phyloP scores from a whole-genome alignment of 1,140 invertebrate genomes.

The Drosophila guanche region DNA sequence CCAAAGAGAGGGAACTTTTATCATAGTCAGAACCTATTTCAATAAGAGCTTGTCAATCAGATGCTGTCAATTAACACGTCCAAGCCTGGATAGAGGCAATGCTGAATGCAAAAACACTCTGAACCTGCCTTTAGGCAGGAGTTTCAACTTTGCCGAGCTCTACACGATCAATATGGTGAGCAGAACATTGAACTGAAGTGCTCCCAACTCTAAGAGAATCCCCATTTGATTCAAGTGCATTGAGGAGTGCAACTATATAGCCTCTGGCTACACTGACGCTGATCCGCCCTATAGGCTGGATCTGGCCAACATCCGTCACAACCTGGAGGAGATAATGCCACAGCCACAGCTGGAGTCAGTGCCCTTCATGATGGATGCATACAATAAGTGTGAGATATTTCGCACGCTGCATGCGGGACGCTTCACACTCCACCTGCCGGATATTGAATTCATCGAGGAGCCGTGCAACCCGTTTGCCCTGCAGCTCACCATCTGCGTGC shows the following conservation, averaged over 20 bases:
- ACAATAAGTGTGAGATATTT: constrained; percentile 47
- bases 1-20: background rate
- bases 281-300: constrained; percentile 64
- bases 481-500: constrained; percentile 61
- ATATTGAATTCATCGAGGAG: constrained; percentile 62
- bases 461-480: constrained; percentile 61
- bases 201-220: no score
- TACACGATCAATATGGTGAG: constrained; percentile 71
- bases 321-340: constrained; percentile 47
- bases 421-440: constrained; percentile 58
- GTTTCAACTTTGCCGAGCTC: constrained; percentile 50
- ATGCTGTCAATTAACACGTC: constrained; percentile 59
- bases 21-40: background rate
- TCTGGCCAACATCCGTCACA: constrained; percentile 40
- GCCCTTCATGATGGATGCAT: constrained; percentile 52
- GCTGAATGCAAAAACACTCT: constrained; percentile 34
- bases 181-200: background rate
- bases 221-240: constrained; percentile 41
- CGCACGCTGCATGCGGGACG: constrained; percentile 33
- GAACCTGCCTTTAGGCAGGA: constrained; percentile 33
- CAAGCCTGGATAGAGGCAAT: constrained; percentile 51
- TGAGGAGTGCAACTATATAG: constrained; percentile 65
- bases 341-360: constrained; percentile 43
- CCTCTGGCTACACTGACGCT: constrained; percentile 56
- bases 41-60: constrained; percentile 42